phyloP scores from a whole-genome alignment of 2,113 vertebrate species.

The Dolichotis patagonum region DNA sequence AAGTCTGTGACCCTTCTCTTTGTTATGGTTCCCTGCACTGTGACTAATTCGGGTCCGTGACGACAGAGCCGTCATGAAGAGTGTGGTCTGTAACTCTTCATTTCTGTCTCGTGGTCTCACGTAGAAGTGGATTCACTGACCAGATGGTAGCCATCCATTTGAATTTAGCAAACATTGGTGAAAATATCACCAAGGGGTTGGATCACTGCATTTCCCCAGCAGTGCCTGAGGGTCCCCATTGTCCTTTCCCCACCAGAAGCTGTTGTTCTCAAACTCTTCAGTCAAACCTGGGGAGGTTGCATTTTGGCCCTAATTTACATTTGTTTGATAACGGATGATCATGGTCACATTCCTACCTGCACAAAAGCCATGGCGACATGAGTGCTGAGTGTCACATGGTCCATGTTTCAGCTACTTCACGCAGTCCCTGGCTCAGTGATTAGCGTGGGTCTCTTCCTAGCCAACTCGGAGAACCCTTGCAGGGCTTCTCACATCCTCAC shows the following conservation, averaged over 20 bases:
- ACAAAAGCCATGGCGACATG: too few species aligned
- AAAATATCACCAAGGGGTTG: not conserved
- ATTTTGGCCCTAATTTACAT: not conserved
- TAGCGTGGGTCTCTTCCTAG: not conserved
- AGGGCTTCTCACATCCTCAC: accelerated
- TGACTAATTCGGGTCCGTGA: not conserved
- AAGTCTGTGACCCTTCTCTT: not conserved
- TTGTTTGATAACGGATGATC: not conserved
- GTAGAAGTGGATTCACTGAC: not conserved
- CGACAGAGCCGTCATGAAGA: not conserved
- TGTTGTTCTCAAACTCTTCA: not conserved
- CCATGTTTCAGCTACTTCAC: not conserved
- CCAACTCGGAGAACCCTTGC: accelerated
- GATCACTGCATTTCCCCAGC: not conserved
- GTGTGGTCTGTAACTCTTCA: not conserved
- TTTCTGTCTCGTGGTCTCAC: not conserved
- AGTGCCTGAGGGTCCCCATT: not conserved
- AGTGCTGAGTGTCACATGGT: not conserved
- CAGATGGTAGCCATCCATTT: not conserved
- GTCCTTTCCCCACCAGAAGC: not conserved
- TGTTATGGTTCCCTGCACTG: not conserved
- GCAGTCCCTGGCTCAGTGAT: not conserved
- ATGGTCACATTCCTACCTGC: not conserved
- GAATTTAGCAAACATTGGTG: not conserved
- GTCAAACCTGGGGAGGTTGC: not conserved